These are phyloP conservation scores for Lucinisca nassula DNA, from an alignment of 2,888 invertebrate species.

Conservation along the genomic window DNA sequence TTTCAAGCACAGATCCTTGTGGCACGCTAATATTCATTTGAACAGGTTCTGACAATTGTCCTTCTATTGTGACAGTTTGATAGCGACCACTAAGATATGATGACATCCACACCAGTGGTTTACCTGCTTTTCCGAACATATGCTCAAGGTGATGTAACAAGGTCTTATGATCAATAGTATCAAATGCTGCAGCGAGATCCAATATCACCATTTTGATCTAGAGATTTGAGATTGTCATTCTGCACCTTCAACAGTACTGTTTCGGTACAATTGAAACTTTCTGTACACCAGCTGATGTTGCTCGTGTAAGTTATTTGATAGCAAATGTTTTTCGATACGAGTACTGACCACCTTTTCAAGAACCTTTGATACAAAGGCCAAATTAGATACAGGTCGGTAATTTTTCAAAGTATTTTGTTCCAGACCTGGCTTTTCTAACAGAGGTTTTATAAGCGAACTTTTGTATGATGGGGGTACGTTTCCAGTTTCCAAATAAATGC, in stretches of 20 bases:
- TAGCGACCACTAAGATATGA: slow-evolving; percentile 49
- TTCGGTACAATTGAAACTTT: slow-evolving; percentile 54
- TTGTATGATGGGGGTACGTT: slow-evolving; percentile 29
- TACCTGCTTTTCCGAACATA: slow-evolving; percentile 36
- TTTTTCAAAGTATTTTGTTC: slow-evolving; percentile 41
- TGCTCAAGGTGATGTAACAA: slow-evolving; percentile 28
- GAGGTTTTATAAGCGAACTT: slow-evolving; percentile 35
- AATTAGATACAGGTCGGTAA: slow-evolving; percentile 62
- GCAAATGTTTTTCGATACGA: slow-evolving; percentile 36
- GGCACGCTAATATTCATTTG: slow-evolving; percentile 32
- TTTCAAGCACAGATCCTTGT: slow-evolving; percentile 39
- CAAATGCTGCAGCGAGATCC: slow-evolving; percentile 57
- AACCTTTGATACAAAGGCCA: slow-evolving; percentile 54
- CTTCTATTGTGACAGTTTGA: slow-evolving; percentile 43
- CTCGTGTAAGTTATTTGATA: slow-evolving; percentile 41
- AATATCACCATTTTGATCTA: slow-evolving; percentile 56
- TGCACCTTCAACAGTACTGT: slow-evolving; percentile 50
- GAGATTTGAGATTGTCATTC: slow-evolving; percentile 50
- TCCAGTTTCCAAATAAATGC: background rate
- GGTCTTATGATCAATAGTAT: slow-evolving; percentile 55
- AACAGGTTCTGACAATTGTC: slow-evolving; percentile 42
- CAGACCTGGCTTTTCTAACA: slow-evolving; percentile 30
- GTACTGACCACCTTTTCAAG: slow-evolving; percentile 51
- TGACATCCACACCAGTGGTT: slow-evolving; percentile 53
- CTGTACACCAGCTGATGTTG: slow-evolving; percentile 40